Conservation (phyloP, 37 sponge, comb jelly and placozoan species). For the Halichondria panicea region DNA sequence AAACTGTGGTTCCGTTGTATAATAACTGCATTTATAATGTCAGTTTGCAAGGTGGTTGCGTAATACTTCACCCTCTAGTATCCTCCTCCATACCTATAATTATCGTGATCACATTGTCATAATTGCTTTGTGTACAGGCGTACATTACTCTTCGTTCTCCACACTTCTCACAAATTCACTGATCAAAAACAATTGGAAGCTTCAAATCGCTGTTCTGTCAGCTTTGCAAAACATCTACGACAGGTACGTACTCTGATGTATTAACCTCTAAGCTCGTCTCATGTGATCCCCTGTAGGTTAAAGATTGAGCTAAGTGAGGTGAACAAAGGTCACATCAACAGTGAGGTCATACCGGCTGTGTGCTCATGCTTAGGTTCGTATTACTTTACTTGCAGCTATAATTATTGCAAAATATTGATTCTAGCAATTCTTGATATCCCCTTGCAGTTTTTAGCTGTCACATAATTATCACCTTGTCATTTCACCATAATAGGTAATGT, state of each 20-base stretch:
- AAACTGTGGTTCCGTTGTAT: no score
- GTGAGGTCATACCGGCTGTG: not conserved
- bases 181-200: slow-evolving; percentile 35
- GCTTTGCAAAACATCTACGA: slow-evolving; percentile 11
- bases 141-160: slow-evolving; percentile 2
- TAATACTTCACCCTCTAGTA: no score
- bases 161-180: slow-evolving; percentile 11
- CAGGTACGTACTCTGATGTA: slow-evolving; percentile 6
- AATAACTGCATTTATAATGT: no score
- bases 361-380: not conserved
- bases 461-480: not conserved
- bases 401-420: not conserved
- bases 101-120: no score
- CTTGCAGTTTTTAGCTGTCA: not conserved
- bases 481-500: slow-evolving; percentile 10
- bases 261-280: not conserved
- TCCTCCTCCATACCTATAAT: no score
- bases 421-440: not conserved
- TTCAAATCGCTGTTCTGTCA: slow-evolving; percentile 53
- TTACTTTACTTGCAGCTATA: not conserved
- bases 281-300: not conserved
- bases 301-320: not conserved
- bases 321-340: not conserved
- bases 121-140: slow-evolving; percentile 2
- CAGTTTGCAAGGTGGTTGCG: no score